phyloP scores from a whole-genome alignment of 2,888 invertebrate species.

The Rotaria magnacalcarata region DNA sequence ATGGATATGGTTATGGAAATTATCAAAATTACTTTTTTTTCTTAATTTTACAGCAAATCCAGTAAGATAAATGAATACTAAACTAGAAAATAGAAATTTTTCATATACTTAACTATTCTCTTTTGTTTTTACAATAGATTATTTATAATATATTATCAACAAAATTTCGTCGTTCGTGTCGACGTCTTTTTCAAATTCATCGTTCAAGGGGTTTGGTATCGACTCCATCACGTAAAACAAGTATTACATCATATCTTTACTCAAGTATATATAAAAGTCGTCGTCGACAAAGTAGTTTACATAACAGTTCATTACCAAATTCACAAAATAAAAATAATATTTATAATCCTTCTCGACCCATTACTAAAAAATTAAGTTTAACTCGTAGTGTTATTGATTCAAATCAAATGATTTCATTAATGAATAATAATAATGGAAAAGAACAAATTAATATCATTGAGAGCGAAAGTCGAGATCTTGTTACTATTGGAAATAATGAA shows the following conservation, averaged over 20 bases:
- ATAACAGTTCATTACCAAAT: neutral
- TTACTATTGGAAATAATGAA: neutral
- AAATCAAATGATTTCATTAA: neutral
- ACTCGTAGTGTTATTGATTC: neutral
- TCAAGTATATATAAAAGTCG: slow-evolving; percentile 28
- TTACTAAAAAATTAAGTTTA: neutral
- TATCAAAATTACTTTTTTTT: slow-evolving; percentile 26
- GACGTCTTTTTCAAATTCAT: slow-evolving; percentile 34
- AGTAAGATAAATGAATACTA: neutral
- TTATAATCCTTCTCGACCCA: neutral
- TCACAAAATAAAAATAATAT: neutral
- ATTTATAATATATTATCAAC: slow-evolving; percentile 34
- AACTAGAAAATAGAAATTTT: neutral
- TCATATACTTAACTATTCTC: neutral
- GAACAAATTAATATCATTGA: neutral
- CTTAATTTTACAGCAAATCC: slow-evolving; percentile 25
- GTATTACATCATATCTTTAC: slow-evolving; percentile 29
- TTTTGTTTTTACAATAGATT: neutral
- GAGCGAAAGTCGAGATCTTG: neutral
- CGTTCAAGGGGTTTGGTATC: neutral
- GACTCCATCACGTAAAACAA: slow-evolving; percentile 7
- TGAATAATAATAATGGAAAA: neutral
- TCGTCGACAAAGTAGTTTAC: neutral
- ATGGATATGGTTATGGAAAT: slow-evolving; percentile 32
- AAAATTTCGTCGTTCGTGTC: slow-evolving; percentile 30